Evolutionary conservation across 2,797 vertebrate species (phyloP).

Genomic region (Pempheris klunzingeri): DNA sequence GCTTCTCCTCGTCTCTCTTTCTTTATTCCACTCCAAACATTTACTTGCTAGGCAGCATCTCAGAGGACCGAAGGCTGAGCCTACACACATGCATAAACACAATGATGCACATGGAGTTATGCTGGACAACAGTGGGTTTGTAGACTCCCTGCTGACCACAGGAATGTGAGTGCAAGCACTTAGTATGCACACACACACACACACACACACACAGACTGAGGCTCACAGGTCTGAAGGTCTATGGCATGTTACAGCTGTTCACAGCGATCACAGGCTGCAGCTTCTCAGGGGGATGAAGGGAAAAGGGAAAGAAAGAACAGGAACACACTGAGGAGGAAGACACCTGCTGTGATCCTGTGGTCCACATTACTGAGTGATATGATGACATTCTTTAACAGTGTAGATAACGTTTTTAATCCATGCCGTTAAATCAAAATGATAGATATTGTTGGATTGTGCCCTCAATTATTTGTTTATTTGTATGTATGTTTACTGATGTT

Average conservation of each 20-base stretch:
- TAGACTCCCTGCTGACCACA: slow-evolving; percentile 72
- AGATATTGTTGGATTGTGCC: no score
- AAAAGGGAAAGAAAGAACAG: slow-evolving; percentile 16
- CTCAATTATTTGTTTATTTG: no score
- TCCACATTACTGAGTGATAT: not conserved
- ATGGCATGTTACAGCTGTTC: slow-evolving; percentile 69
- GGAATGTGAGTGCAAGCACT: slow-evolving; percentile 68
- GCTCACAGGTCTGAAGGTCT: slow-evolving; percentile 59
- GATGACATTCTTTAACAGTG: not conserved
- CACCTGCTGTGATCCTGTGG: slow-evolving; percentile 56
- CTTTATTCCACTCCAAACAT: slow-evolving; percentile 51
- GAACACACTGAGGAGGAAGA: slow-evolving; percentile 46
- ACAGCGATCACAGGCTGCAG: slow-evolving; percentile 56
- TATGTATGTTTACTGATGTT: no score
- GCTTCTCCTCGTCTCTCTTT: slow-evolving; percentile 20
- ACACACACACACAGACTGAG: slow-evolving; percentile 32
- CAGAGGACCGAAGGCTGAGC: slow-evolving; percentile 10
- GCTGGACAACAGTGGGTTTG: slow-evolving; percentile 60
- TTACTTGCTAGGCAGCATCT: slow-evolving; percentile 8
- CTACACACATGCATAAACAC: slow-evolving; percentile 46
- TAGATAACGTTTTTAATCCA: no score
- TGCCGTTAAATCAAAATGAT: not conserved
- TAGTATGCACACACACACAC: slow-evolving; percentile 36
- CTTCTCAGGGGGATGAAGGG: slow-evolving; percentile 47
- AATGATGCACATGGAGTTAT: slow-evolving; percentile 37